These are phyloP conservation scores for Cantharis nigra DNA, from an alignment of 2,888 invertebrate genomes.

Conservation along the genomic window DNA sequence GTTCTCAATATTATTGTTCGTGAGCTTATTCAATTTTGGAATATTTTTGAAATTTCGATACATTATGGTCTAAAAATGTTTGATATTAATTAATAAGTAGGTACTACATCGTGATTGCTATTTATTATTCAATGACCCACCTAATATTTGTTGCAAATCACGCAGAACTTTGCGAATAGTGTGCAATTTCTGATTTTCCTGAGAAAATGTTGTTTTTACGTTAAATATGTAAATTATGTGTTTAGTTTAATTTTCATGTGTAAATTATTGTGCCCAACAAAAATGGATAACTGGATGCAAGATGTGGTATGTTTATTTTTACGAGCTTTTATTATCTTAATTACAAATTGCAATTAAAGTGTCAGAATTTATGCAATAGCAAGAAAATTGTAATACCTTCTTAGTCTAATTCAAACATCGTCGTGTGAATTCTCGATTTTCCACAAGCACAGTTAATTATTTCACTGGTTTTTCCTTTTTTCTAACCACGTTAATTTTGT, in stretches of 20 bases:
- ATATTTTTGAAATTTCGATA: not conserved
- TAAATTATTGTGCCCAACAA: slow-evolving; percentile 13
- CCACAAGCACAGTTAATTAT: not conserved
- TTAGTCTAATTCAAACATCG: not conserved
- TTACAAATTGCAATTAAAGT: slow-evolving; percentile 3
- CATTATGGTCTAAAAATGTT: not conserved
- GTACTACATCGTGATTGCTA: not conserved
- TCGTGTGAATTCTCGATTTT: not conserved
- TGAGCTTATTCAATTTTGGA: not conserved
- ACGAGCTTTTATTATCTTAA: slow-evolving; percentile 8
- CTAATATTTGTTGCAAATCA: not conserved
- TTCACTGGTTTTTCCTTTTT: not conserved
- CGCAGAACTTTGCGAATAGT: not conserved
- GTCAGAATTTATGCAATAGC: not conserved
- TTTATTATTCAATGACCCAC: not conserved
- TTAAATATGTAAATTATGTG: slow-evolving; percentile 11
- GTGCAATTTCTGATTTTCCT: not conserved
- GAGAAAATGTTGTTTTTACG: not conserved
- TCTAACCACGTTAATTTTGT: not conserved
- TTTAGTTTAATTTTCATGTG: slow-evolving; percentile 24
- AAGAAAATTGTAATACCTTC: not conserved
- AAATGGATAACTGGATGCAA: slow-evolving; percentile 56
- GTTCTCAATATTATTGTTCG: slow-evolving; percentile 29
- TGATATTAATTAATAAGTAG: not conserved
- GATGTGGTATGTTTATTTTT: slow-evolving; percentile 51